Conservation (phyloP, 2,797 vertebrate species). For the Enteromius afrohamiltoni region DNA sequence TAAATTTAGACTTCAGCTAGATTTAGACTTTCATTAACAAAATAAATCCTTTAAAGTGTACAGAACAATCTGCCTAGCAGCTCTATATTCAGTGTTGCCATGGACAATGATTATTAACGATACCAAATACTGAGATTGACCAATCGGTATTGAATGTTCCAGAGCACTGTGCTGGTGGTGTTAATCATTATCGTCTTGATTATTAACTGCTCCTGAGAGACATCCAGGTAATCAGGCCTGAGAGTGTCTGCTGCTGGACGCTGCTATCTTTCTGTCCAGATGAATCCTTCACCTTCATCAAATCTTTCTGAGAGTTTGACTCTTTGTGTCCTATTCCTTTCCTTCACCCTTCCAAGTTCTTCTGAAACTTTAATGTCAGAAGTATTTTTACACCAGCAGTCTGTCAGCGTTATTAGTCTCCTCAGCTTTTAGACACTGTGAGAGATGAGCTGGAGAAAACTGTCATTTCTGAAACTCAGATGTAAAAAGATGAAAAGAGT, state of each 20-base stretch:
- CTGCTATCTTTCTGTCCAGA: conserved; percentile 19
- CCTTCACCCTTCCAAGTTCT: conserved; percentile 2
- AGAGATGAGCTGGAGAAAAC: conserved; percentile 26
- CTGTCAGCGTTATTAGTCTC: conserved; percentile 41
- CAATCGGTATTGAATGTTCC: neutral
- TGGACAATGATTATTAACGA: neutral
- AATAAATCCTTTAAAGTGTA: neutral
- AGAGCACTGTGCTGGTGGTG: neutral
- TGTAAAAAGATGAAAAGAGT: conserved; percentile 24
- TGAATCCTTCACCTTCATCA: conserved; percentile 25
- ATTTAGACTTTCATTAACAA: neutral
- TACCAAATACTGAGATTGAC: neutral
- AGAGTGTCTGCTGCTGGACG: neutral
- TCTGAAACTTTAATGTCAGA: conserved; percentile 52
- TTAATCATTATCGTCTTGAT: conserved; percentile 11
- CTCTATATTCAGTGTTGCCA: neutral
- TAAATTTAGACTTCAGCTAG: no score
- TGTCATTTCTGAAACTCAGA: conserved; percentile 28
- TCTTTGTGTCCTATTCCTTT: conserved; percentile 4
- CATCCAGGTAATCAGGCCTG: conserved; percentile 8
- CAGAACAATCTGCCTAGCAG: neutral
- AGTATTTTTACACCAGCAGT: conserved; percentile 56
- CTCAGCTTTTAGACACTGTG: conserved; percentile 19
- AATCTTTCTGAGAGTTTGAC: conserved; percentile 23
- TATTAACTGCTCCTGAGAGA: neutral